Conservation (phyloP, 1,140 invertebrate species). For the Dermatophagoides farinae region DNA sequence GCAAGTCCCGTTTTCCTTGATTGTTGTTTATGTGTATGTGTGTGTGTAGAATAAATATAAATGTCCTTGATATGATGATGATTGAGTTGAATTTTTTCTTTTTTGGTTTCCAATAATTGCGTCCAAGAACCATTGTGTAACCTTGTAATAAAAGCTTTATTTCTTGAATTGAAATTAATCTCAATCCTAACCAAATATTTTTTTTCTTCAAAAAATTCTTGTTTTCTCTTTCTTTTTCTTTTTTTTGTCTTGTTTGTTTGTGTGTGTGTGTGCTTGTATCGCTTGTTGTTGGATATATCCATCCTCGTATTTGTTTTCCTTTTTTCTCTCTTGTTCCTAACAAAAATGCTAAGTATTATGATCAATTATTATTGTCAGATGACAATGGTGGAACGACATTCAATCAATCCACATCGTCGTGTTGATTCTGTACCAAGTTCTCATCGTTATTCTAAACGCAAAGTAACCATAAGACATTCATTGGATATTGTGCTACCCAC, state of each 20-base stretch:
- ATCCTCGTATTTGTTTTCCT: not conserved
- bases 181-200: too few relatives aligned
- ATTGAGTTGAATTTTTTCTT: not conserved
- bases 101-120: not conserved
- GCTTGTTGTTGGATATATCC: not conserved
- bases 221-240: not conserved
- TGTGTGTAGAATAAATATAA: too few relatives aligned
- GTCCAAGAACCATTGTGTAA: not conserved
- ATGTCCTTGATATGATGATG: too few relatives aligned
- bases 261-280: not conserved
- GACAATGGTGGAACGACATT: too few relatives aligned
- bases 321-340: not conserved
- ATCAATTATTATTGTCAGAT: too few relatives aligned
- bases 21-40: not conserved
- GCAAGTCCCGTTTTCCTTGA: not conserved
- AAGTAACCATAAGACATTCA: conserved; percentile 49
- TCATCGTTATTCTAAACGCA: conserved; percentile 40
- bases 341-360: not conserved
- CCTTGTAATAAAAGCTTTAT: too few relatives aligned
- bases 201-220: too few relatives aligned
- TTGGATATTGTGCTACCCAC: conserved; percentile 14
- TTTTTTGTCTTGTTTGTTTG: not conserved
- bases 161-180: too few relatives aligned
- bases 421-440: conserved; percentile 28
- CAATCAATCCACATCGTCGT: too few relatives aligned